Percentiles rank a stretch among this genome's conserved stretches.
These are phyloP conservation scores for Aptenodytes forsteri DNA, from an alignment of 2,113 vertebrate genomes.

Conservation along the genomic window DNA sequence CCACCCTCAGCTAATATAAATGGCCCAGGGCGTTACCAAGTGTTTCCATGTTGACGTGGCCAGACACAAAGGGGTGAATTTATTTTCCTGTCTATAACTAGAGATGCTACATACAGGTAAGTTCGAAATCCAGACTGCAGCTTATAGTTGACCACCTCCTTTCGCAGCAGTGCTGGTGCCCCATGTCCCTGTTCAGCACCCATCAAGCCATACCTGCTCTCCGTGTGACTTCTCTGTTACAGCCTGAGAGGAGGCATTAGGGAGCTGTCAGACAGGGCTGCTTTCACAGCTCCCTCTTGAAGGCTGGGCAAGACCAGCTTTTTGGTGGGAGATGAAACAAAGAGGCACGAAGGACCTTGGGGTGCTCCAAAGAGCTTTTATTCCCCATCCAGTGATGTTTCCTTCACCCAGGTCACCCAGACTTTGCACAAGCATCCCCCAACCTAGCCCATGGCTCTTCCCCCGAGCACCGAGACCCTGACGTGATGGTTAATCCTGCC, in stretches of 20 bases:
- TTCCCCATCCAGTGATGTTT: not conserved
- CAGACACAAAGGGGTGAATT: not conserved
- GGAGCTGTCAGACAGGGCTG: not conserved
- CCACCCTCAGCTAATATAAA: not conserved
- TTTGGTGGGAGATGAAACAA: not conserved
- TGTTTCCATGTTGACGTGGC: not conserved
- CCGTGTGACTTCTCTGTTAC: rapidly evolving
- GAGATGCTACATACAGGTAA: not conserved
- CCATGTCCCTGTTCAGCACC: not conserved
- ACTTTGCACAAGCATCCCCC: not conserved
- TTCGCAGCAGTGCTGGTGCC: too few relatives aligned
- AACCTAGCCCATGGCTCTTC: not conserved
- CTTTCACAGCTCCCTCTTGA: not conserved
- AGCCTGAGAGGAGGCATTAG: not conserved
- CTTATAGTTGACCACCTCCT: not conserved
- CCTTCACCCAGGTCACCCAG: not conserved
- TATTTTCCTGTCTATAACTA: not conserved
- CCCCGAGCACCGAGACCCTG: rapidly evolving
- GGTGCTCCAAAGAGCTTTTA: not conserved
- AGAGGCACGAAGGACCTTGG: rapidly evolving
- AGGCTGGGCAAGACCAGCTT: not conserved
- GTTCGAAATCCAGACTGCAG: not conserved
- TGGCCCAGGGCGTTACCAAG: not conserved
- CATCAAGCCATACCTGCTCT: rapidly evolving
- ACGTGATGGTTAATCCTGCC: not conserved